A percentile compares a stretch with the other conserved stretches of the same genome.
Evolutionary conservation across 53 echinoderm and acorn worm genomes (phyloP).

Genomic region (Paracentrotus lividus): DNA sequence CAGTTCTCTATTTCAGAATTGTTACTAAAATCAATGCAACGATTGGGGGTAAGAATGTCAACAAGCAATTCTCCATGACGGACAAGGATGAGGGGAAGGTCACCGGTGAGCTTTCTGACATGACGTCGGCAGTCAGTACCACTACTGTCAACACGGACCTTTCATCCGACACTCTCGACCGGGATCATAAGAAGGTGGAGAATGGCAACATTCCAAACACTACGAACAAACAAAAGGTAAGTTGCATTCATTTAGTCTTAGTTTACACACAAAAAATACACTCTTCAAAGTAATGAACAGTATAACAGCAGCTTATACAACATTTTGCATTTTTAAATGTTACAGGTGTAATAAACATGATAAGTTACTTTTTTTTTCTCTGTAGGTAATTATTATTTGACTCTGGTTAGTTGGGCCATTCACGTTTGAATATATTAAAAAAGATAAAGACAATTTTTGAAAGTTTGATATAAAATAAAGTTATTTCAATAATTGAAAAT

Average conservation of each 20-base stretch:
- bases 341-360: not conserved
- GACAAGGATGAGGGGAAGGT: not conserved
- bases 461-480: no score
- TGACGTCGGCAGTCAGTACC: not conserved
- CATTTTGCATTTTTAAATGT: not conserved
- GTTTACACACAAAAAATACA: no score
- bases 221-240: not conserved
- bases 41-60: not conserved
- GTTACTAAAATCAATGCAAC: constrained; percentile 13
- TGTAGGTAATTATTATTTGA: no score
- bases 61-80: not conserved
- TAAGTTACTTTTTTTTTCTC: no score
- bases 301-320: no score
- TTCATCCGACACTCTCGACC: not conserved
- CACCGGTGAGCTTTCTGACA: not conserved
- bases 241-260: not conserved
- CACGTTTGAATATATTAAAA: no score
- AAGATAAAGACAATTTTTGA: no score
- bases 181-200: constrained; percentile 5
- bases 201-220: not conserved
- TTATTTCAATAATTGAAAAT: no score
- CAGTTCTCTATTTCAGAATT: constrained; percentile 57
- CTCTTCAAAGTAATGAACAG: no score
- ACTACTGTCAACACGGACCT: not conserved
- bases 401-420: no score